phyloP scores from a whole-genome alignment of 1,140 invertebrate genomes.

The Drosophila grimshawi region DNA sequence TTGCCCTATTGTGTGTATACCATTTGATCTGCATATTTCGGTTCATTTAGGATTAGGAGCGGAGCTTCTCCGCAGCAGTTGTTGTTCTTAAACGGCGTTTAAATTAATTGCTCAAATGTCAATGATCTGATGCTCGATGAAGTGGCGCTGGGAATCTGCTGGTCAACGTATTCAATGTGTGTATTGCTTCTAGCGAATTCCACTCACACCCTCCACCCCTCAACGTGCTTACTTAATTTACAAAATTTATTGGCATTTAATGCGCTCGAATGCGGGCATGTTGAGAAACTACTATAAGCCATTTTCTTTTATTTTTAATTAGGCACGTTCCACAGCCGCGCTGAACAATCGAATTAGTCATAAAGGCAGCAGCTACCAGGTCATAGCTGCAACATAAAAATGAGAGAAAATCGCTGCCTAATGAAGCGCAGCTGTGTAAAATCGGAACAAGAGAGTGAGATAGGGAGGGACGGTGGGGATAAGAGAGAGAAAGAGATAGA shows the following conservation, averaged over 20 bases:
- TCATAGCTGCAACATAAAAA: neutral
- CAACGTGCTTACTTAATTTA: conserved; percentile 41
- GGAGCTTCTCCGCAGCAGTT: neutral
- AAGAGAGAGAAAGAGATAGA: neutral
- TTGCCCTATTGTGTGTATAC: neutral
- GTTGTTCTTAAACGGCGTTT: conserved; percentile 27
- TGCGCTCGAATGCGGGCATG: conserved; percentile 56
- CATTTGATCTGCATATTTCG: too few relatives aligned
- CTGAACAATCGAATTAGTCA: conserved; percentile 39
- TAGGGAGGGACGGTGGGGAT: neutral
- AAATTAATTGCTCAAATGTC: conserved; percentile 48
- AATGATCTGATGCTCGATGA: conserved; percentile 13
- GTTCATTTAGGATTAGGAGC: too few relatives aligned
- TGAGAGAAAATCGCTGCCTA: conserved; percentile 3
- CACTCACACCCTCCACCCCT: neutral
- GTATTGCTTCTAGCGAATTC: conserved; percentile 33
- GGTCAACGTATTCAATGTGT: conserved; percentile 12
- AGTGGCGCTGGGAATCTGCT: conserved; percentile 11
- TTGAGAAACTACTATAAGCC: conserved; percentile 11
- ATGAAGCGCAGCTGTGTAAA: conserved; percentile 17
- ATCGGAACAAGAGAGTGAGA: neutral
- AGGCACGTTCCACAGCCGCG: conserved; percentile 40
- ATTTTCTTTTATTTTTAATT: conserved; percentile 43
- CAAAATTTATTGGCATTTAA: conserved; percentile 74
- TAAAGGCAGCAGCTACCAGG: neutral